phyloP scores from a whole-genome alignment of 2,113 vertebrate genomes.

The Cynocephalus volans region DNA sequence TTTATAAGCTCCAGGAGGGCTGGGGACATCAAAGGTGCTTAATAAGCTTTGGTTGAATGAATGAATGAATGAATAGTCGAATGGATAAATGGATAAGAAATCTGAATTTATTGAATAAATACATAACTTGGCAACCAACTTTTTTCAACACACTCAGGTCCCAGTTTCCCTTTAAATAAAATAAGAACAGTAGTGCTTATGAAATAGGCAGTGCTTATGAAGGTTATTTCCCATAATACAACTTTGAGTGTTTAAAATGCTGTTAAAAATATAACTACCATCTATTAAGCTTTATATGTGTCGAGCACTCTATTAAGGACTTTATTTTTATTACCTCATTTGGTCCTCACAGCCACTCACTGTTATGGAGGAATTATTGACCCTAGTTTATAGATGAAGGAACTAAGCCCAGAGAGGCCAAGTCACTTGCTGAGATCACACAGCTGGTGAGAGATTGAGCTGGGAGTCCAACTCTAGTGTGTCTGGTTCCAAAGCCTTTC shows the following conservation, averaged over 20 bases:
- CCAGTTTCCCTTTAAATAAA: constrained; percentile 3
- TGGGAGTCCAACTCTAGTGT: neutral
- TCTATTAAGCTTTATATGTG: constrained; percentile 78
- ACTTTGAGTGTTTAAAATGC: constrained; percentile 65
- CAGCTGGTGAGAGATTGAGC: neutral
- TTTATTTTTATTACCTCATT: constrained; percentile 76
- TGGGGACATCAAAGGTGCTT: neutral
- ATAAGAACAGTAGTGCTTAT: constrained; percentile 42
- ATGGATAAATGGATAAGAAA: neutral
- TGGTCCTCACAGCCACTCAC: constrained; percentile 55
- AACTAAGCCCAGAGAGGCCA: constrained; percentile 42
- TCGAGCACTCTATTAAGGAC: constrained; percentile 65
- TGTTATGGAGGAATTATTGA: constrained; percentile 28
- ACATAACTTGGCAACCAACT: neutral
- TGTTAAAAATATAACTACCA: constrained; percentile 78
- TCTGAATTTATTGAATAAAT: neutral
- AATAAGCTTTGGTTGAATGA: neutral
- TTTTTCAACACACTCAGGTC: neutral
- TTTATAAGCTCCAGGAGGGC: neutral
- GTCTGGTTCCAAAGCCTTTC: neutral
- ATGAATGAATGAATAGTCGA: neutral
- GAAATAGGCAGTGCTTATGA: constrained; percentile 51
- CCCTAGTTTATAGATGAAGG: constrained; percentile 21
- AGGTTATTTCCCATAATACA: constrained; percentile 56
- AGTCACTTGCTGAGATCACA: constrained; percentile 8